These are phyloP conservation scores for Propithecus perrieri DNA, from an alignment of 2,797 vertebrate genomes.

Conservation along the genomic window DNA sequence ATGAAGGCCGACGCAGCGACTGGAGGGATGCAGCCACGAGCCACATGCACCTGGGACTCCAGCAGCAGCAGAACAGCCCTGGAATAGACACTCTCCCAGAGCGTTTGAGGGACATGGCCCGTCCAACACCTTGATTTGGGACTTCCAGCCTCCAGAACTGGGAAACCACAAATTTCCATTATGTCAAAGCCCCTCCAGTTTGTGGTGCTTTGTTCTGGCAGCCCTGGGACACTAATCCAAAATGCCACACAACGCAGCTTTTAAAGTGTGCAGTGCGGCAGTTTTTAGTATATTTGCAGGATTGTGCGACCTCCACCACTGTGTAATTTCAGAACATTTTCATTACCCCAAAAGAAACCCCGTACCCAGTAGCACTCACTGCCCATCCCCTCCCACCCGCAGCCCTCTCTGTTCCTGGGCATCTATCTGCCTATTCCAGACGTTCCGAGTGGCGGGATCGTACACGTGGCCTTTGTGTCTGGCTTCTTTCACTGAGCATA, in stretches of 20 bases:
- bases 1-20: not conserved
- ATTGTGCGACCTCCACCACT: no score
- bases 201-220: not conserved
- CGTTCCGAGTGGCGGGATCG: rapidly evolving
- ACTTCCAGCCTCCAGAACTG: not conserved
- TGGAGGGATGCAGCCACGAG: not conserved
- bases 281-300: not conserved
- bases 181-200: no score
- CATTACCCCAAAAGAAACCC: not conserved
- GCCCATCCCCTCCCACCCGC: not conserved
- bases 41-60: not conserved
- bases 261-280: rapidly evolving
- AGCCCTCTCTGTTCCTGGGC: rapidly evolving
- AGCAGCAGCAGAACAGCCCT: not conserved
- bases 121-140: not conserved
- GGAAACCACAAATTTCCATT: rapidly evolving
- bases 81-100: not conserved
- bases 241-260: not conserved
- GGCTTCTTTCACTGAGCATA: rapidly evolving
- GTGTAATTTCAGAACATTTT: not conserved
- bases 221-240: not conserved
- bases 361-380: rapidly evolving
- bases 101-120: not conserved
- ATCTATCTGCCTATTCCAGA: rapidly evolving
- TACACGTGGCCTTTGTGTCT: rapidly evolving